These are phyloP conservation scores for Euplagia quadripunctaria DNA, from an alignment of 2,888 invertebrate genomes.

Conservation along the genomic window DNA sequence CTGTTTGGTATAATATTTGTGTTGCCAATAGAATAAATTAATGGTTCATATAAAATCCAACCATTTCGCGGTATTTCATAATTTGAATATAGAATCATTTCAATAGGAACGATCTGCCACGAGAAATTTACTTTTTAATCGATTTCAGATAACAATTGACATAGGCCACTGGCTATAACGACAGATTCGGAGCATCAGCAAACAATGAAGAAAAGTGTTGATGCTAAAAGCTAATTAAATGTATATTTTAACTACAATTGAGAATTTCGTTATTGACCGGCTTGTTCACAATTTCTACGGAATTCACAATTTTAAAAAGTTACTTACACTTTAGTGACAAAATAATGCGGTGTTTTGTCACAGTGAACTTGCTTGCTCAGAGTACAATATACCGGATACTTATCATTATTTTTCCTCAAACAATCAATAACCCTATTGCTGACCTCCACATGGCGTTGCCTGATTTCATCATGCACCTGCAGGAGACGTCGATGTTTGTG, in stretches of 20 bases:
- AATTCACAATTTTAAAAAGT: too few relatives aligned
- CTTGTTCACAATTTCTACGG: too few relatives aligned
- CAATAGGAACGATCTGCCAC: conserved; percentile 2
- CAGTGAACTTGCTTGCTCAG: too few relatives aligned
- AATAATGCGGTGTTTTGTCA: too few relatives aligned
- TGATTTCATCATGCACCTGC: too few relatives aligned
- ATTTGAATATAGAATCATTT: conserved; percentile 25
- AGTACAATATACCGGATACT: too few relatives aligned
- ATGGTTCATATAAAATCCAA: conserved; percentile 5
- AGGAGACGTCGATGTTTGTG: too few relatives aligned
- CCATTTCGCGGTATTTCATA: conserved; percentile 20
- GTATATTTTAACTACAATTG: background rate
- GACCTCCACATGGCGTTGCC: too few relatives aligned
- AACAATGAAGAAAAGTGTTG: conserved; percentile 6
- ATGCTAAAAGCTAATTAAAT: background rate
- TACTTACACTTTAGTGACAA: too few relatives aligned
- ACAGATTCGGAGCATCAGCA: background rate
- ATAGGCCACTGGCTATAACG: conserved; percentile 11
- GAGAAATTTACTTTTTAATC: conserved; percentile 22
- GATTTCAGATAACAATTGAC: conserved; percentile 12
- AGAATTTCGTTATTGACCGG: background rate
- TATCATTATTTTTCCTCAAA: too few relatives aligned
- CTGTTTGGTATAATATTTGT: conserved; percentile 49
- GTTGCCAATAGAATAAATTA: conserved; percentile 51
- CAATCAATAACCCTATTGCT: too few relatives aligned